Evolutionary conservation across 2,113 vertebrate genomes (phyloP).

Genomic region (Bufo gargarizans): DNA sequence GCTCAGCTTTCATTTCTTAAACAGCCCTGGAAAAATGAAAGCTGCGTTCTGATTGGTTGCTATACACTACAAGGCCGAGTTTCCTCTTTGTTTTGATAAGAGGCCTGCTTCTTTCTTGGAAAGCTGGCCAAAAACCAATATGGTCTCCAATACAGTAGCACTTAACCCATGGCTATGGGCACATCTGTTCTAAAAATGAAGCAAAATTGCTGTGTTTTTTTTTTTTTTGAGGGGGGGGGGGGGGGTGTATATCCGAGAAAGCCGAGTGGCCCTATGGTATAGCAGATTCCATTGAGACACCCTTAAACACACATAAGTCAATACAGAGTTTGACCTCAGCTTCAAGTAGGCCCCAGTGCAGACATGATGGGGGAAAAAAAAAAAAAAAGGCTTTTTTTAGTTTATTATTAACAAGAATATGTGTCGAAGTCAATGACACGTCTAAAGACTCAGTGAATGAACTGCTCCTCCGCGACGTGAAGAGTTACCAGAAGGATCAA

Average conservation of each 20-base stretch:
- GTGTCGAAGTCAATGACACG: background rate
- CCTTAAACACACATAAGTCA: background rate
- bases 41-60: too few species aligned
- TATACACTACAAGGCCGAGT: too few species aligned
- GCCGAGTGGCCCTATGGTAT: background rate
- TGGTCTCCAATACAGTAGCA: background rate
- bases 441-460: background rate
- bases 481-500: constrained; percentile 63
- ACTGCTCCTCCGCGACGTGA: background rate
- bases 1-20: too few species aligned
- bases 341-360: background rate
- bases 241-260: background rate
- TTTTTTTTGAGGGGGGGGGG: too few species aligned
- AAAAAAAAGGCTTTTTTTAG: background rate
- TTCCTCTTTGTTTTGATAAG: too few species aligned
- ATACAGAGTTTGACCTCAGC: background rate
- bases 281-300: background rate
- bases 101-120: background rate
- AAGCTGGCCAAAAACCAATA: background rate
- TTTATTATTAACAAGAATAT: constrained; percentile 7
- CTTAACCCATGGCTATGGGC: too few species aligned
- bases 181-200: too few species aligned
- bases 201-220: too few species aligned
- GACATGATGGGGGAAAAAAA: background rate
- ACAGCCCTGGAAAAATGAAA: too few species aligned